These are phyloP conservation scores for Callaeas wilsoni DNA, from an alignment of 2,113 vertebrate species.

Conservation along the genomic window DNA sequence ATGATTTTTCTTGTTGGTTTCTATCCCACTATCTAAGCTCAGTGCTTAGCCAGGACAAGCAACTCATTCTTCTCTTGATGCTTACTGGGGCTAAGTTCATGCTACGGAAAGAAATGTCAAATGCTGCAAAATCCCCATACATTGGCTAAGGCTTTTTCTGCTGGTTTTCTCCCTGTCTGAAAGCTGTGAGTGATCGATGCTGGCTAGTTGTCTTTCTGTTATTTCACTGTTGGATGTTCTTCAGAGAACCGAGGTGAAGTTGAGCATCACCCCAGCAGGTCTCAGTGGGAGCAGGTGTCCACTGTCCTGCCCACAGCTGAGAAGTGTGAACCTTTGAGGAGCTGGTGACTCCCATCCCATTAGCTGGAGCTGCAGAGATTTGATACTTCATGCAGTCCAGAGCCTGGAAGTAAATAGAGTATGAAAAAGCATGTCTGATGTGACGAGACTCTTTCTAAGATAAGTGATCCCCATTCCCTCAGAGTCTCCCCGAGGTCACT, in stretches of 20 bases:
- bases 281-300: neutral
- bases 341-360: neutral
- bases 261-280: neutral
- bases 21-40: neutral
- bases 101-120: neutral
- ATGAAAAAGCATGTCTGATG: neutral
- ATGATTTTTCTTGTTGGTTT: neutral
- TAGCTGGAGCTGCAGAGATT: neutral
- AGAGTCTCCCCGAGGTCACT: neutral
- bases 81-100: neutral
- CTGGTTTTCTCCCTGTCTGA: neutral
- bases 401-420: neutral
- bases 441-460: neutral
- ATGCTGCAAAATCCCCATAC: neutral
- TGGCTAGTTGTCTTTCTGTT: neutral
- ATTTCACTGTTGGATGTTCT: neutral
- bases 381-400: neutral
- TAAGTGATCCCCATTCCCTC: neutral
- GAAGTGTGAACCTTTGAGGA: neutral
- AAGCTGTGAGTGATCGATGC: neutral
- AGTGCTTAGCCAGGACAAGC: neutral
- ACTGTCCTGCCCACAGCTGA: neutral
- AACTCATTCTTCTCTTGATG: neutral
- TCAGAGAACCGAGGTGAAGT: neutral
- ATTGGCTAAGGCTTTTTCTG: neutral